Percentiles rank a stretch among this genome's conserved stretches.
These are phyloP conservation scores for Temnothorax longispinosus DNA, from an alignment of 1,140 invertebrate genomes.

Conservation along the genomic window DNA sequence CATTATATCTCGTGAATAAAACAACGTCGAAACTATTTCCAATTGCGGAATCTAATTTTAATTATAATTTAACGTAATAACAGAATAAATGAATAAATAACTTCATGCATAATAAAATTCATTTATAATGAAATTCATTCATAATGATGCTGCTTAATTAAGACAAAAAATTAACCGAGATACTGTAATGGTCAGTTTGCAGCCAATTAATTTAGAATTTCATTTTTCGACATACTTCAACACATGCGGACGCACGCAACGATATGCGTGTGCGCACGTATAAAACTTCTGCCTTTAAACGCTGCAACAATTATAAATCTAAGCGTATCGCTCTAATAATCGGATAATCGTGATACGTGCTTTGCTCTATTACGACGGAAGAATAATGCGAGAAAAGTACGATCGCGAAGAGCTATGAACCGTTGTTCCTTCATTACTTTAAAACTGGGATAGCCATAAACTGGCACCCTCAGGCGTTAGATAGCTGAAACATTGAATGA, in stretches of 20 bases:
- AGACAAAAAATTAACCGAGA: conserved; percentile 1
- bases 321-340: conserved; percentile 18
- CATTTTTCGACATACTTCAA: neutral
- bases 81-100: neutral
- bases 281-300: neutral
- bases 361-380: neutral
- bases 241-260: no score
- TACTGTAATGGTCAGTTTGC: neutral
- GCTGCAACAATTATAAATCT: conserved; percentile 1
- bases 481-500: neutral
- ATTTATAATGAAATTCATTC: neutral
- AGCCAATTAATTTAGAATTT: conserved; percentile 30
- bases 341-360: neutral
- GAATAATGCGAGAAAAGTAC: neutral
- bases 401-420: neutral
- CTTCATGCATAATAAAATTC: neutral
- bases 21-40: neutral
- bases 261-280: neutral
- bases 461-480: neutral
- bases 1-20: neutral
- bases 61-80: neutral
- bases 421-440: conserved; percentile 7
- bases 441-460: neutral
- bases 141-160: neutral
- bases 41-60: neutral